Evolutionary conservation across 1,140 invertebrate genomes (phyloP).

Genomic region (Drosophila eugracilis): DNA sequence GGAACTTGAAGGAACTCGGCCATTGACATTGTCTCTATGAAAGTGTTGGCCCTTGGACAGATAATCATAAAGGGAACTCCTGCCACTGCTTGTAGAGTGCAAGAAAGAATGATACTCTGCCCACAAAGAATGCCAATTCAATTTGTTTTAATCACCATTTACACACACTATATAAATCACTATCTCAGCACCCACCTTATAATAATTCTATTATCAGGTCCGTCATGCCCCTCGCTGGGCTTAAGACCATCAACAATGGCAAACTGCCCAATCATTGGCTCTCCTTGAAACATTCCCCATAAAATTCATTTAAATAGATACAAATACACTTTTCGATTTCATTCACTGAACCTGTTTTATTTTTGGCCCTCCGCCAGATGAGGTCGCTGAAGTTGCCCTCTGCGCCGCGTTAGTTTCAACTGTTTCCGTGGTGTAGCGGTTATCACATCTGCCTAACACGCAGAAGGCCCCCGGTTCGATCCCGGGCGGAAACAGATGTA

Average conservation of each 20-base stretch:
- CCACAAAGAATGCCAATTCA: conserved; percentile 4
- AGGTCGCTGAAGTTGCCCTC: conserved; percentile 28
- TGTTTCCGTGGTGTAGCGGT: conserved; percentile 85
- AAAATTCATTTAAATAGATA: conserved; percentile 42
- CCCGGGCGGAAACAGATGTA: conserved; percentile 82
- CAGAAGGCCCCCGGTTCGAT: conserved; percentile 85
- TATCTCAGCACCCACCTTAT: conserved; percentile 9
- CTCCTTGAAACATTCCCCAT: conserved; percentile 40
- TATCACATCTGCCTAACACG: conserved; percentile 85
- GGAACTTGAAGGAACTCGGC: conserved; percentile 21
- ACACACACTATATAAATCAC: conserved; percentile 21
- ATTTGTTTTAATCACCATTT: background rate
- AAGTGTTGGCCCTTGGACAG: background rate
- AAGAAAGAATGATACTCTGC: too few relatives aligned
- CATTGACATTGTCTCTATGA: conserved; percentile 21
- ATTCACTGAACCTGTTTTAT: conserved; percentile 35
- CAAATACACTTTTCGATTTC: conserved; percentile 23
- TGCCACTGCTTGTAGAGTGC: background rate
- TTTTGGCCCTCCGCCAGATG: background rate
- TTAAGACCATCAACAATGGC: conserved; percentile 24
- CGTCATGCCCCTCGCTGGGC: conserved; percentile 14
- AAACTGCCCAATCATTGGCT: conserved; percentile 42
- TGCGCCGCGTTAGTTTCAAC: background rate
- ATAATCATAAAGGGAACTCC: background rate
- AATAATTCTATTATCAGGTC: conserved; percentile 51